Evolutionary conservation across 1,140 invertebrate species (phyloP).

Genomic region (Dendroctonus ponderosae): DNA sequence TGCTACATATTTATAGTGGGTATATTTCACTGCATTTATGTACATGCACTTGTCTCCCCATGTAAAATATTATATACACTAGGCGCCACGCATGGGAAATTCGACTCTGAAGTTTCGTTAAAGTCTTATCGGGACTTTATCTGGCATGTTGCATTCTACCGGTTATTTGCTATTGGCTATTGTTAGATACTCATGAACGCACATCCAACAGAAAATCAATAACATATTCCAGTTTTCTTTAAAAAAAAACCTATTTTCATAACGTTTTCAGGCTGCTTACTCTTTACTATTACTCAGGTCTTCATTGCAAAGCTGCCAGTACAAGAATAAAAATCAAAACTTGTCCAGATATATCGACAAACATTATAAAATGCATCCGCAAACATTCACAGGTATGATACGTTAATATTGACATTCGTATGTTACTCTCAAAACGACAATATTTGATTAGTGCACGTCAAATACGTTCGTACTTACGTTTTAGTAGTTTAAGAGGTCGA

Average conservation of each 20-base stretch:
- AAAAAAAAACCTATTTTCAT: too few relatives aligned
- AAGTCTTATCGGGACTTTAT: constrained; percentile 13
- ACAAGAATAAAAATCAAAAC: constrained; percentile 16
- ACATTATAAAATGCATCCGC: constrained; percentile 21
- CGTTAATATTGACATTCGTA: constrained; percentile 23
- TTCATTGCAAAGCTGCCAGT: too few relatives aligned
- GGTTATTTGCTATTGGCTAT: too few relatives aligned
- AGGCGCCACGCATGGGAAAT: constrained; percentile 15
- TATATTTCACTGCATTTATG: constrained; percentile 25
- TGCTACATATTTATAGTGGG: constrained; percentile 29
- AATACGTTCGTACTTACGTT: constrained; percentile 18
- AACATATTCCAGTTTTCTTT: too few relatives aligned
- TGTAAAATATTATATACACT: constrained; percentile 20
- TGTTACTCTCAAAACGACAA: constrained; percentile 23
- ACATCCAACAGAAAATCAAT: too few relatives aligned
- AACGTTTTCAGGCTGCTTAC: too few relatives aligned
- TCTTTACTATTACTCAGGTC: too few relatives aligned
- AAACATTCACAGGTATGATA: constrained; percentile 18
- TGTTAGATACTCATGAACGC: too few relatives aligned
- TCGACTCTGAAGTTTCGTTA: constrained; percentile 9
- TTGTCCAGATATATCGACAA: constrained; percentile 1
- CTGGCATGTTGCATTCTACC: background rate
- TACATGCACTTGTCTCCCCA: constrained; percentile 16
- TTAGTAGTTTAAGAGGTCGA: constrained; percentile 22
- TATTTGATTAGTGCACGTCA: constrained; percentile 21